Base-by-base conservation (phyloP, 1,140 invertebrate genomes). In the Trypoxylus dichotomus region DNA sequence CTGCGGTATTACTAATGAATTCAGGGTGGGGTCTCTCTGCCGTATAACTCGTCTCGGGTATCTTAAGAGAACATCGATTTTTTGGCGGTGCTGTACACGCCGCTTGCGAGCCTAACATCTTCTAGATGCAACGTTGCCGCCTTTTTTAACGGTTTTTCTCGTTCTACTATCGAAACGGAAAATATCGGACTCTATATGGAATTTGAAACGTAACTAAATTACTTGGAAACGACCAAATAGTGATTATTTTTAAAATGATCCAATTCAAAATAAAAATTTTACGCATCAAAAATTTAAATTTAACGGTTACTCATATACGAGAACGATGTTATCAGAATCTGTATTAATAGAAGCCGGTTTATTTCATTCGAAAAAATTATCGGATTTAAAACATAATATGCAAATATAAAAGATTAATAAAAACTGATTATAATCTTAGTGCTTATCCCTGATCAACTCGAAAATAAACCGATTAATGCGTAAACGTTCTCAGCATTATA, bases 71-170 rank as follows among this genome's bases (percentile, higher is more conserved):
- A 29, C 25, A 68, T 68, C 60, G 60, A 68, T 68, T 27, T 68
- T 68, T 68, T 25, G 60, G 11, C 60, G 8, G 24, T 68, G 27
- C 60, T 10, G 60, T 68, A 27, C 21, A 58, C 21, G 19, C 2
- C 7, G 24, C 19, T n/a, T 6, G 6, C 42, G 42, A 15, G 10
- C 42, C 42, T 11, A 60, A 19, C 58, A 24, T 29, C 60, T 27
- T 25, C 10, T 68, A 27, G 60, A 25, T 5, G 60, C 8, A 5
- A 13, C 19, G 60, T 19, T 68, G 11, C 60, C 60, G 60, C 60
- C 60, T 68, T 68, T 68, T 68, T 68, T 68, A 68, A 68, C 60
- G 60, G 60, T 68, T 68, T 68, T 68, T 68, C 60, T 11, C 60
- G 5, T 13, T 68, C 21, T 68, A 68, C 15, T 54, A 54, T 19